These are phyloP conservation scores for Sebastes cheni DNA, from an alignment of 2,797 vertebrate genomes.

Conservation along the genomic window DNA sequence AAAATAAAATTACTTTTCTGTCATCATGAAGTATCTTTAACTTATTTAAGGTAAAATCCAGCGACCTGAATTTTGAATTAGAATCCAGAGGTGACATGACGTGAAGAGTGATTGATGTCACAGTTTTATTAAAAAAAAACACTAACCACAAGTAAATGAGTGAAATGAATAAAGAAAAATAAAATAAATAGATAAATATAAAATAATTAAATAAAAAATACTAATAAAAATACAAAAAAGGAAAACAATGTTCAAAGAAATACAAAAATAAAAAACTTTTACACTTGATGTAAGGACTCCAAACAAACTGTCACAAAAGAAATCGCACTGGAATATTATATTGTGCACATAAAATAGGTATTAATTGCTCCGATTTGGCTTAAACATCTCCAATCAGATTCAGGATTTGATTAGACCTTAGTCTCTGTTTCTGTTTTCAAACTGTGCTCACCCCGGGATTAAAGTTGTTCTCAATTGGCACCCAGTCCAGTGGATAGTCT, in stretches of 20 bases:
- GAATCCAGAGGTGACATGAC: not conserved
- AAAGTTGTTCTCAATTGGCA: constrained; percentile 79
- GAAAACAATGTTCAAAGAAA: not conserved
- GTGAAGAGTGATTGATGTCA: not conserved
- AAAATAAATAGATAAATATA: not conserved
- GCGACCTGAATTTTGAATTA: not conserved
- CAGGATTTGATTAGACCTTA: not conserved
- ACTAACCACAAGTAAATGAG: not conserved
- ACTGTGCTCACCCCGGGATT: constrained; percentile 63
- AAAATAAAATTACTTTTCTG: not conserved
- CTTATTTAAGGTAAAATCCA: not conserved
- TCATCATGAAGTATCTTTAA: not conserved
- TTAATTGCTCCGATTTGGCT: not conserved
- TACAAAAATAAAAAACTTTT: not conserved
- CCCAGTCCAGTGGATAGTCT: constrained; percentile 87
- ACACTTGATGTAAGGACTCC: not conserved
- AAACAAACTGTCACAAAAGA: not conserved
- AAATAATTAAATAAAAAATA: not conserved
- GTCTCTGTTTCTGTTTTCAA: not conserved
- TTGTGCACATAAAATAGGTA: not conserved
- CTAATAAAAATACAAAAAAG: not conserved
- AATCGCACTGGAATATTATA: not conserved
- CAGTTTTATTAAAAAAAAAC: not conserved
- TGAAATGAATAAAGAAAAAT: not conserved
- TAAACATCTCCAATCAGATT: not conserved